Conservation (phyloP, 2,797 vertebrate species). For the Poeciliopsis presidionis region DNA sequence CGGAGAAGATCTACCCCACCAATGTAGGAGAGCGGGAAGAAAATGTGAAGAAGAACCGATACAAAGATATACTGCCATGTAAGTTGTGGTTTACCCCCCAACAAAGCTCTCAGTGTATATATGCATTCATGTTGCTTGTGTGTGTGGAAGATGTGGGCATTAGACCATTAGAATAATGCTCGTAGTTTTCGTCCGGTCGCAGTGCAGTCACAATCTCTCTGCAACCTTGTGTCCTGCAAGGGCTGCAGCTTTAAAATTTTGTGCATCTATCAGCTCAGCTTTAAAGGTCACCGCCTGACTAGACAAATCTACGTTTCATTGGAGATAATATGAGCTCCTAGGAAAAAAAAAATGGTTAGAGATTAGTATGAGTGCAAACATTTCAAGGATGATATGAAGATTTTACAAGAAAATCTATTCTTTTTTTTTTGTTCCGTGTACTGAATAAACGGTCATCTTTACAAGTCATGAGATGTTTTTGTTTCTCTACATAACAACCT, state of each 20-base stretch:
- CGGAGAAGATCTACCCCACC: conserved; percentile 97
- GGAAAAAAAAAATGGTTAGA: not conserved
- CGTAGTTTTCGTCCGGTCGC: not conserved
- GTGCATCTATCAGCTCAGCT: conserved; percentile 3
- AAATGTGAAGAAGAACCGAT: conserved; percentile 99
- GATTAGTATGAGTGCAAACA: not conserved
- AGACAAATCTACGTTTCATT: not conserved
- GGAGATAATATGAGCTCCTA: not conserved
- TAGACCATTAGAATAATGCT: not conserved
- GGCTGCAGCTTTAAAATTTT: conserved; percentile 16
- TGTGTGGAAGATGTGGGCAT: not conserved
- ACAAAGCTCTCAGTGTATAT: not conserved
- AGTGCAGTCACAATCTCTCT: not conserved
- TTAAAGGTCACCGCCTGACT: conserved; percentile 13
- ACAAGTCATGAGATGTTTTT: conserved; percentile 13
- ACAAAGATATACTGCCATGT: conserved; percentile 99
- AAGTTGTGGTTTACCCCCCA: conserved; percentile 63
- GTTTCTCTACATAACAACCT: conserved; percentile 35
- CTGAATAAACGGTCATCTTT: not conserved
- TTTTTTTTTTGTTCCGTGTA: not conserved
- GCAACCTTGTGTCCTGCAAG: conserved; percentile 10
- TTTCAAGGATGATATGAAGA: not conserved
- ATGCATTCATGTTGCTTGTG: not conserved
- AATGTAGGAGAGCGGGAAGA: conserved; percentile 95
- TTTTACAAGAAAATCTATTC: not conserved